Percentiles rank a stretch among this genome's conserved stretches.
These are phyloP conservation scores for Aurelia aurita complex sp. Pacific DNA, from an alignment of 30 jellyfish, hydroid and myxozoan species.

Conservation along the genomic window DNA sequence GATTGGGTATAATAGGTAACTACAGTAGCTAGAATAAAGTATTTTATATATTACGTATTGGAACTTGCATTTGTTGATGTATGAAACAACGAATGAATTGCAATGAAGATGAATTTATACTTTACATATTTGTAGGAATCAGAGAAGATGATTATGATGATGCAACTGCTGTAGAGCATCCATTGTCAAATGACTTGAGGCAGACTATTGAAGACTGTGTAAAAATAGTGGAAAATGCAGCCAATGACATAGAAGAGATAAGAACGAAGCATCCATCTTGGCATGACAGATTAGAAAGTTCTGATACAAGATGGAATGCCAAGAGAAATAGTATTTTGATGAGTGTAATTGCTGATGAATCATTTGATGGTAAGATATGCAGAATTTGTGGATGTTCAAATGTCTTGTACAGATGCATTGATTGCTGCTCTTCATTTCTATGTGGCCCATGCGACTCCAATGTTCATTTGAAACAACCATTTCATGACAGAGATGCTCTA, in stretches of 20 bases:
- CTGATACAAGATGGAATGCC: neutral
- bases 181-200: neutral
- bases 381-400: neutral
- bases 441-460: too few relatives aligned
- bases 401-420: slow-evolving; percentile 3
- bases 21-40: too few relatives aligned
- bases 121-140: neutral
- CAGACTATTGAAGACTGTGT: slow-evolving; percentile 2
- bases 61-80: too few relatives aligned
- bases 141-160: neutral
- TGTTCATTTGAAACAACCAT: too few relatives aligned
- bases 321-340: neutral
- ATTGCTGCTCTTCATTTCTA: too few relatives aligned
- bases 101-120: neutral
- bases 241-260: neutral
- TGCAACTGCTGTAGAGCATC: neutral
- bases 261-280: neutral
- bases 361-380: neutral
- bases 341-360: slow-evolving; percentile 1
- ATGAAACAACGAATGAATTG: neutral
- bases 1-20: too few relatives aligned
- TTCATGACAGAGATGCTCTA: too few relatives aligned
- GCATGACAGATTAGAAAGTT: neutral
- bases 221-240: neutral
- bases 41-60: too few relatives aligned